These are phyloP conservation scores for Drosophila birchii DNA, from an alignment of 2,888 invertebrate genomes.

Conservation along the genomic window DNA sequence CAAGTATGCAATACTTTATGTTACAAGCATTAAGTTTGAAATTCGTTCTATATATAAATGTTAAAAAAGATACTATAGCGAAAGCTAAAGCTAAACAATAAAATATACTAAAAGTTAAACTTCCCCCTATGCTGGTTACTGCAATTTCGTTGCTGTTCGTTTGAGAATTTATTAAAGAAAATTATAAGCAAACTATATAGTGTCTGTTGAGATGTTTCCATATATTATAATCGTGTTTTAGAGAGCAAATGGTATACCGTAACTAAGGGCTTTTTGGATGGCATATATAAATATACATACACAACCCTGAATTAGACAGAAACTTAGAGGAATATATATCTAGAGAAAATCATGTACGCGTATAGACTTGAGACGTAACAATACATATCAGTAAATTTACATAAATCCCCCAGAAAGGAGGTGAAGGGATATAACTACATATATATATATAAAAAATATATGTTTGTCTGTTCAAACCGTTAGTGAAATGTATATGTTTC, in stretches of 20 bases:
- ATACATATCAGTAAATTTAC: conserved; percentile 80
- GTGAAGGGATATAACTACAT: conserved; percentile 12
- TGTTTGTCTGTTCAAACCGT: conserved; percentile 45
- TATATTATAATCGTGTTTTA: conserved; percentile 43
- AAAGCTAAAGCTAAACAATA: conserved; percentile 9
- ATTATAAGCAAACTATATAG: conserved; percentile 22
- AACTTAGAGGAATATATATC: conserved; percentile 28
- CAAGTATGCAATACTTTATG: conserved; percentile 70
- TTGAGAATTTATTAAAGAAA: conserved; percentile 24
- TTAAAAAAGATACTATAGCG: conserved; percentile 41
- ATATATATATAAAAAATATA: conserved; percentile 31
- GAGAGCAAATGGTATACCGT: conserved; percentile 41
- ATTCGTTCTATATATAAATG: conserved; percentile 41
- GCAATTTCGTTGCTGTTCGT: conserved; percentile 60
- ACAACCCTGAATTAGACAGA: conserved; percentile 29
- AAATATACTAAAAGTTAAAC: conserved; percentile 14
- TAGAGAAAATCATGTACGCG: conserved; percentile 59
- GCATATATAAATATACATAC: conserved; percentile 46
- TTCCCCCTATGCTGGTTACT: conserved; percentile 53
- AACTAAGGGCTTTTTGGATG: conserved; percentile 53
- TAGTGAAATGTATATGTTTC: conserved; percentile 45
- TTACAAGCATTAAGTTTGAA: conserved; percentile 52
- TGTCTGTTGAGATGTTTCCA: conserved; percentile 41
- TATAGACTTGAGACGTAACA: conserved; percentile 82
- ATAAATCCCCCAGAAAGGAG: conserved; percentile 35